These are phyloP conservation scores for Pollenia amentaria DNA, from an alignment of 2,888 invertebrate genomes.

Conservation along the genomic window DNA sequence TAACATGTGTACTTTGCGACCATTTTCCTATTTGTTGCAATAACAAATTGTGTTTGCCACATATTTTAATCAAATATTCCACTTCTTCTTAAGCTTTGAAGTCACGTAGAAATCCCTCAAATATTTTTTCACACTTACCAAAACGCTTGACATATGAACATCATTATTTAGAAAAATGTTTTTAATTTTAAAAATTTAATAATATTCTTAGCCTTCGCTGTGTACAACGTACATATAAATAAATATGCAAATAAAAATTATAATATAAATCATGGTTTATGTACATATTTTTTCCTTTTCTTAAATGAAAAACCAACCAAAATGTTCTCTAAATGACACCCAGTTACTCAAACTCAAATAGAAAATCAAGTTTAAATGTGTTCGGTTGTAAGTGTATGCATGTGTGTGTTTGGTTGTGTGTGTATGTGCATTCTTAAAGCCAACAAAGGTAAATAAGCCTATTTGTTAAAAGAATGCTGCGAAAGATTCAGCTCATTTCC, in stretches of 20 bases:
- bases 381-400: neutral
- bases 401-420: neutral
- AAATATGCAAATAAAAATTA: constrained; percentile 44
- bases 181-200: constrained; percentile 61
- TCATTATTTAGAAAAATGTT: constrained; percentile 62
- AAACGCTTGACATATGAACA: constrained; percentile 31
- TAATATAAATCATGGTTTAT: constrained; percentile 63
- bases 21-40: too few species aligned
- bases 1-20: too few species aligned
- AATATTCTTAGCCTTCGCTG: constrained; percentile 31
- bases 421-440: constrained; percentile 20
- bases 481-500: constrained; percentile 62
- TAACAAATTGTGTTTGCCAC: too few species aligned
- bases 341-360: constrained; percentile 62
- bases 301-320: constrained; percentile 34
- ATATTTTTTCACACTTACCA: constrained; percentile 4
- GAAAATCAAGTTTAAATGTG: constrained; percentile 54
- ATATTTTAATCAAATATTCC: neutral
- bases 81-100: neutral
- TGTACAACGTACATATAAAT: neutral
- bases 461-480: constrained; percentile 67
- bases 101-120: constrained; percentile 6
- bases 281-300: neutral
- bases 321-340: constrained; percentile 57
- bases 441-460: constrained; percentile 68